Evolutionary conservation across 2,888 invertebrate species (phyloP), one percentile per base, ranked within the genome.

Genomic region (Tenthredo notha): DNA sequence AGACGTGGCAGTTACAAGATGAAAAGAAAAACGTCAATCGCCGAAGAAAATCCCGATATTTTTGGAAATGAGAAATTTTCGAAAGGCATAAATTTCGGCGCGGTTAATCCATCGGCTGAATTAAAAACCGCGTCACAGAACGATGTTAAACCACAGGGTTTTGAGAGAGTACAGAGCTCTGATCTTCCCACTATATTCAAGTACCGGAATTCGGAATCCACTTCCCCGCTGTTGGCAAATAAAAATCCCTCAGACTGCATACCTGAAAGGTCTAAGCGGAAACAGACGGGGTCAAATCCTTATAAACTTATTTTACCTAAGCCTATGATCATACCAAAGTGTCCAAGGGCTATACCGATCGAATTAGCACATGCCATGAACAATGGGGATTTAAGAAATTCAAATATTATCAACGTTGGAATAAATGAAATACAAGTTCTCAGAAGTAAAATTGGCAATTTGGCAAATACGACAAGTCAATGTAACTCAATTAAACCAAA

Each of bases 281-380:
- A 61, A 25, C n/a, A 43, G 43, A 43, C 25, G 2, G n/a, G 10
- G 21, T 43, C 25, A 1, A 29, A 18, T 50, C 50, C 50, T 0
- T 47, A 75, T n/a, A 61, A 58, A 40, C 12, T 21, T 3, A 77
- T 50, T n/a, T 40, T 43, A 47, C 47, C 82, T 21, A 65, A 67
- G 10, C 47, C 40, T 29, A 6, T 1, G n/a, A 47, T 6, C 2
- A 82, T 85, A 29, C 80, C 80, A 18, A 54, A 70, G 33, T 85
- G 85, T 43, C 85, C 85, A n/a, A 15, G 0, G 9, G 33, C 80
- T 5, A 78, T 85, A 70, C 80, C 85, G 12, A 85, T 85, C 6
- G 47, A 29, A 18, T 2, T 70, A 4, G 85, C 80, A 25, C 67
- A 47, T 58, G 78, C 78, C 10, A 78, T 78, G 18, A 78, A 78